Base-by-base conservation (phyloP, 2,113 vertebrate genomes). In the Hiodon tergisus region DNA sequence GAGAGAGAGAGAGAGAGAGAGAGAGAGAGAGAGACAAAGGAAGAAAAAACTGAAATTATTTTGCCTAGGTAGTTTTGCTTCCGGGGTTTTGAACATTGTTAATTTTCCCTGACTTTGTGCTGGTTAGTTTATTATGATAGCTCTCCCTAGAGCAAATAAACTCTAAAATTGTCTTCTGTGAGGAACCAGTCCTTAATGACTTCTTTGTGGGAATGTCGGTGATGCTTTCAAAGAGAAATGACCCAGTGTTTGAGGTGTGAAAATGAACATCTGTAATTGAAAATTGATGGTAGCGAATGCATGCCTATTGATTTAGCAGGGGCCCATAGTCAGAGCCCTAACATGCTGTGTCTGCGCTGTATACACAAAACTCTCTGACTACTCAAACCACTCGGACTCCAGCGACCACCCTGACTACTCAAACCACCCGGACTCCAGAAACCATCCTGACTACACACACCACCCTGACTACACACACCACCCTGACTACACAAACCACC, bases 211-310 rank as follows among this genome's bases (percentile, higher is more conserved):
- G 80, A 83, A 82, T 71, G 83, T 86, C 84, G 85, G 82, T 73
- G 65, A 77, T 16, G 69, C 72, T 81, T 87, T 89, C 80, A 87
- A 86, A 87, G 75, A 84, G 74, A 86, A 82, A 85, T 88, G 86
- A 90, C 86, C 83, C 78, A 78, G 84, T 82, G 74, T 86, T 87
- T 86, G 86, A 80, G 86, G 80, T 75, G 84, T 83, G 80, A 88
- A 83, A 87, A 86, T 86, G 85, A 89, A 84, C 83, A 83, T 83
- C 83, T 85, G 84, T 87, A 89, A 89, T 85, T 87, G 85, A 85
- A 88, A 87, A 89, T 76, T 84, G 85, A 82, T 81, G 14, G 59
- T 14, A 14, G 59, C 59, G n/a, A 61, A 11, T 14, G 48, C 52
- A 7, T 13, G 13, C 16, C 48, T 47, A 67, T 7, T 4, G 66